Evolutionary conservation across 2,113 vertebrate species (phyloP).

Genomic region (Strigops habroptila): DNA sequence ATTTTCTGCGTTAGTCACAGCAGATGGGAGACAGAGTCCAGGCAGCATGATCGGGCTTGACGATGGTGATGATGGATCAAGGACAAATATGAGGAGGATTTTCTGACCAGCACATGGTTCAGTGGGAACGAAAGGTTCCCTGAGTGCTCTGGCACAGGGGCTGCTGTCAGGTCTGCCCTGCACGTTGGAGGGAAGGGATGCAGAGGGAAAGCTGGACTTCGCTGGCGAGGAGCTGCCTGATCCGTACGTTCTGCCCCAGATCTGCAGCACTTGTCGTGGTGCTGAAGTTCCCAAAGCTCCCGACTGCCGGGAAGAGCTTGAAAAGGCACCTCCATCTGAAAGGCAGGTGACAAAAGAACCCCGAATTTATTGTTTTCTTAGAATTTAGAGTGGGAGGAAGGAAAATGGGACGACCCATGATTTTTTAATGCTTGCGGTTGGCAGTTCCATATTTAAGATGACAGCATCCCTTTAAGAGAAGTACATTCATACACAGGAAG

Average conservation of each 20-base stretch:
- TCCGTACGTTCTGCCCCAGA: not conserved
- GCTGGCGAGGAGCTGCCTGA: rapidly evolving
- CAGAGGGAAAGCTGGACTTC: not conserved
- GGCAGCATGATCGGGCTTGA: not conserved
- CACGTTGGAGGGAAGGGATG: not conserved
- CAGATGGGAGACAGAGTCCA: not conserved
- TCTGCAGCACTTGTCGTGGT: rapidly evolving
- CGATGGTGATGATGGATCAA: not conserved
- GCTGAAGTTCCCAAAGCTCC: not conserved
- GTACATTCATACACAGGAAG: not conserved
- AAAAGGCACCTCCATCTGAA: not conserved
- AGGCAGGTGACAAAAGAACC: conserved; percentile 14
- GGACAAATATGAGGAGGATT: not conserved
- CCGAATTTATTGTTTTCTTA: conserved; percentile 26
- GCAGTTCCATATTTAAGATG: conserved; percentile 43
- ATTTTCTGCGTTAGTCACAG: not conserved
- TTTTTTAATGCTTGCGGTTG: conserved; percentile 56
- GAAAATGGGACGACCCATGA: conserved; percentile 61
- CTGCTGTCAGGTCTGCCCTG: not conserved
- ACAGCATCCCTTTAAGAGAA: conserved; percentile 56
- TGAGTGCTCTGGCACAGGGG: rapidly evolving
- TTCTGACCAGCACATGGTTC: not conserved
- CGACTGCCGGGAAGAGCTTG: not conserved
- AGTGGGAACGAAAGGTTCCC: not conserved
- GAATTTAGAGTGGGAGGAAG: conserved; percentile 44